Evolutionary conservation across 37 sponge, comb jelly and placozoan genomes (phyloP).

Genomic region (Halisarca cf. caerulea): DNA sequence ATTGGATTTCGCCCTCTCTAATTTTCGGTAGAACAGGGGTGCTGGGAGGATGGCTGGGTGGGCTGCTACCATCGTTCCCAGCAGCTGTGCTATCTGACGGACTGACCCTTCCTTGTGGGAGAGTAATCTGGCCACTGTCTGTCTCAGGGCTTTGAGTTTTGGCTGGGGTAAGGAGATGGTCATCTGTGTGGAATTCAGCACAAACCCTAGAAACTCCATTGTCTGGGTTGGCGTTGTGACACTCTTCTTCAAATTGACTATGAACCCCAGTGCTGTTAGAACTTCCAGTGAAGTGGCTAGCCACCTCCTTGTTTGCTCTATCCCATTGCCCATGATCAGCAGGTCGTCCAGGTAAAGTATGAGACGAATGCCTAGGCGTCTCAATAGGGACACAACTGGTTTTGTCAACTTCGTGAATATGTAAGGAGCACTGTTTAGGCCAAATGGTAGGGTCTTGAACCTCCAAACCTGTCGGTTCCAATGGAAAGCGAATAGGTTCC

Average conservation of each 20-base stretch:
- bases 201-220: constrained; percentile 43
- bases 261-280: constrained; percentile 23
- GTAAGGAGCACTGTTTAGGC: constrained; percentile 39
- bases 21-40: background rate
- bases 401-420: constrained; percentile 40
- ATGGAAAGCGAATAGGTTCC: background rate
- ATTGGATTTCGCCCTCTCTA: background rate
- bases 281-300: background rate
- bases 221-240: background rate
- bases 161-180: background rate
- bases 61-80: constrained; percentile 21
- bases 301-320: background rate
- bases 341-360: constrained; percentile 40
- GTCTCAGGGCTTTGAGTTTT: background rate
- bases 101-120: background rate
- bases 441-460: constrained; percentile 49
- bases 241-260: constrained; percentile 22
- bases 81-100: constrained; percentile 2
- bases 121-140: background rate
- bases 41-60: background rate
- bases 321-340: constrained; percentile 20
- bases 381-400: constrained; percentile 1
- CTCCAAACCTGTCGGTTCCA: background rate
- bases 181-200: constrained; percentile 14
- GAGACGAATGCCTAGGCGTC: background rate